Evolutionary conservation across 2,888 invertebrate genomes (phyloP).

Genomic region (Lydus trimaculatus): DNA sequence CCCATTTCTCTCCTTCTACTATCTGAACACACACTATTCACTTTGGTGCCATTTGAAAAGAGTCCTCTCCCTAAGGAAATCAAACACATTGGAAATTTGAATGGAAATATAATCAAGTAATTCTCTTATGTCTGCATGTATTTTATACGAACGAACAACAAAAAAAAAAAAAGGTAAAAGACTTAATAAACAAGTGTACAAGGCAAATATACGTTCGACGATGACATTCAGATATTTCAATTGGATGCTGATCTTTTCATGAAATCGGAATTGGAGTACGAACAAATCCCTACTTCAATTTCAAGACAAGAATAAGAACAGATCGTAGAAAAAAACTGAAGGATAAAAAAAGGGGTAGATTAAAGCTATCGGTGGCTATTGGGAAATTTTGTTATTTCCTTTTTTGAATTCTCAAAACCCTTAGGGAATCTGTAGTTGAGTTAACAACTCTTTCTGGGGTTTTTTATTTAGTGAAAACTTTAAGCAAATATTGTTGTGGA

Average conservation of each 20-base stretch:
- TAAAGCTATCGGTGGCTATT: neutral
- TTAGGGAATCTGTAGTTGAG: neutral
- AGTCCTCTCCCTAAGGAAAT: slow-evolving; percentile 51
- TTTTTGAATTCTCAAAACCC: neutral
- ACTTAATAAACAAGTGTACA: slow-evolving; percentile 46
- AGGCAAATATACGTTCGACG: too few species aligned
- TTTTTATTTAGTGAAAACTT: neutral
- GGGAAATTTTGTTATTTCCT: neutral
- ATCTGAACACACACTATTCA: neutral
- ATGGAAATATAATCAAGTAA: slow-evolving; percentile 55
- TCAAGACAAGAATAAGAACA: neutral
- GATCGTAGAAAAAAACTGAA: neutral
- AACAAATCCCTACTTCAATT: neutral
- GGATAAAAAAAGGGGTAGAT: neutral
- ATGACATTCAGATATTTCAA: neutral
- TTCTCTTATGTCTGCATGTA: slow-evolving; percentile 27
- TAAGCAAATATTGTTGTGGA: neutral
- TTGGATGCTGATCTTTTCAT: neutral
- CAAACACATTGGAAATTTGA: slow-evolving; percentile 49
- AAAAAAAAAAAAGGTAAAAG: slow-evolving; percentile 48
- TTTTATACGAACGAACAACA: slow-evolving; percentile 47
- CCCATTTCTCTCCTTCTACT: neutral
- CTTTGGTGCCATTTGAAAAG: slow-evolving; percentile 36
- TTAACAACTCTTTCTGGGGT: neutral
- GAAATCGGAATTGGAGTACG: neutral